Evolutionary conservation across 2,113 vertebrate species (phyloP).

Genomic region (Jacana jacana): DNA sequence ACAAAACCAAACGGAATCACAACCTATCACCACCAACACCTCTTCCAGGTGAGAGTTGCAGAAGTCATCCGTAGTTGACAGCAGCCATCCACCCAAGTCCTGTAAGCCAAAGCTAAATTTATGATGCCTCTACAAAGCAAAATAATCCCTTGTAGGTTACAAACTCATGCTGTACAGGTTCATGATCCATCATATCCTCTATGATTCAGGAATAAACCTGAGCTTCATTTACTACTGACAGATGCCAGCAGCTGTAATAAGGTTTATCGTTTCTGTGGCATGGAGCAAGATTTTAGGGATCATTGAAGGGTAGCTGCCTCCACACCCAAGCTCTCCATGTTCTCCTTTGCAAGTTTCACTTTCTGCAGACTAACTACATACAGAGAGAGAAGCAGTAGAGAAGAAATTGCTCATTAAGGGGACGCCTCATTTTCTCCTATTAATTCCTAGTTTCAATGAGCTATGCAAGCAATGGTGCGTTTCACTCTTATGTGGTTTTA

Average conservation of each 20-base stretch:
- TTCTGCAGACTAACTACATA: background rate
- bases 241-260: background rate
- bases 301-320: background rate
- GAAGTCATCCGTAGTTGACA: background rate
- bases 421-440: background rate
- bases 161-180: background rate
- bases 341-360: slow-evolving; percentile 7
- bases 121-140: background rate
- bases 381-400: background rate
- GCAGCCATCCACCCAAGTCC: background rate
- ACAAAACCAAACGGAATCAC: background rate
- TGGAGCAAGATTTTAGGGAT: background rate
- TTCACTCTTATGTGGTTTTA: background rate
- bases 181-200: background rate
- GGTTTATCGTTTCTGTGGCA: background rate
- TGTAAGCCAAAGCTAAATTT: background rate
- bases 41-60: background rate
- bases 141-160: background rate
- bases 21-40: background rate
- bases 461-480: background rate
- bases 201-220: background rate
- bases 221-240: background rate
- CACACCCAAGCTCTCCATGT: background rate
- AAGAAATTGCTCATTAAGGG: background rate
- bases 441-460: background rate